phyloP scores from a whole-genome alignment of 1,140 invertebrate genomes.

The Drosophila nigromelanica region DNA sequence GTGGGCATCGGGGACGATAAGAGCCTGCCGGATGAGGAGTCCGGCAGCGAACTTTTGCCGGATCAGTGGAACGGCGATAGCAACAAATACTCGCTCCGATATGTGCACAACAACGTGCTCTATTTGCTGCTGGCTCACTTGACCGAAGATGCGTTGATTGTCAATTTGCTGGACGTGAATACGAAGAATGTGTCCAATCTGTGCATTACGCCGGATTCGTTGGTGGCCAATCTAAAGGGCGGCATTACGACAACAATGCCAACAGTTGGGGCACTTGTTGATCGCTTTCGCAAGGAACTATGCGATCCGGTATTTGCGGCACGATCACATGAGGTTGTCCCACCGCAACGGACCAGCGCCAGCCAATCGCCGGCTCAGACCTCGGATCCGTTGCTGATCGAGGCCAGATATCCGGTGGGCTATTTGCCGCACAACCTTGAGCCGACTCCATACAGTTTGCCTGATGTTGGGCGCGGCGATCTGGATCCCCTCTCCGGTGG shows the following conservation, averaged over 20 bases:
- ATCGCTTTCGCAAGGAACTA: slow-evolving; percentile 83
- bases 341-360: slow-evolving; percentile 26
- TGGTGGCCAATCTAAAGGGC: slow-evolving; percentile 80
- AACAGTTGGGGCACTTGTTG: slow-evolving; percentile 72
- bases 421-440: slow-evolving; percentile 11
- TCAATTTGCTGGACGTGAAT: slow-evolving; percentile 86
- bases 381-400: slow-evolving; percentile 21
- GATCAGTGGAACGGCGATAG: slow-evolving; percentile 87
- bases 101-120: slow-evolving; percentile 86
- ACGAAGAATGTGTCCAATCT: slow-evolving; percentile 76
- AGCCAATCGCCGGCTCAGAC: slow-evolving; percentile 1
- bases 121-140: slow-evolving; percentile 87
- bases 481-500: slow-evolving; percentile 88
- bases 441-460: slow-evolving; percentile 18
- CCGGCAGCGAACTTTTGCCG: slow-evolving; percentile 87
- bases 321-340: slow-evolving; percentile 9
- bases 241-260: slow-evolving; percentile 83
- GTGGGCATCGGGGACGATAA: slow-evolving; percentile 89
- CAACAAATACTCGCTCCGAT: slow-evolving; percentile 86
- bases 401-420: not conserved
- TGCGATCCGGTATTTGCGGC: slow-evolving; percentile 65
- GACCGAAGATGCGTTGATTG: slow-evolving; percentile 86
- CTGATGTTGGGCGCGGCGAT: slow-evolving; percentile 87
- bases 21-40: slow-evolving; percentile 85
- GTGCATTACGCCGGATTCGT: slow-evolving; percentile 72